A percentile compares a stretch with the other conserved stretches of the same genome.
phyloP scores from a whole-genome alignment of 2,797 vertebrate species.

The Aplochiton taeniatus region DNA sequence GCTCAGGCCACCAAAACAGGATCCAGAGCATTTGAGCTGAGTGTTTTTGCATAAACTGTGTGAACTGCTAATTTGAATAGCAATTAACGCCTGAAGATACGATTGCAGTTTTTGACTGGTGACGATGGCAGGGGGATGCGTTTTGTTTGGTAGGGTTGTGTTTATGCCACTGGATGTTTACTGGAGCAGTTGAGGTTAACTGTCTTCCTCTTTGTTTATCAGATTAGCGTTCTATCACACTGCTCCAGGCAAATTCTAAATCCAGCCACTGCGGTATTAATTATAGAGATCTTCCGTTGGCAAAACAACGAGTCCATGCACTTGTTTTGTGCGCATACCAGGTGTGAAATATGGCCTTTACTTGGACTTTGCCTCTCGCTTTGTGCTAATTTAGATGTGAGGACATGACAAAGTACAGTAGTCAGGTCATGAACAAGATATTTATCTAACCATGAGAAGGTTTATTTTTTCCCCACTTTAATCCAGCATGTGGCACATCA shows the following conservation, averaged over 20 bases:
- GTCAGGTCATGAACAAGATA: not conserved
- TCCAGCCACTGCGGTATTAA: conserved; percentile 58
- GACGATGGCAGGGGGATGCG: conserved; percentile 35
- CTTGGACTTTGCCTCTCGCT: no score
- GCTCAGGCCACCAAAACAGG: not conserved
- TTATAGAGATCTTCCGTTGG: conserved; percentile 48
- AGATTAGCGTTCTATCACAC: conserved; percentile 59
- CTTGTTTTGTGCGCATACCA: not conserved
- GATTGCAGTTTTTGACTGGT: conserved; percentile 50
- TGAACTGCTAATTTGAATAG: not conserved
- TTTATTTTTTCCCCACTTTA: no score
- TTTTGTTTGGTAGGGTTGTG: conserved; percentile 56
- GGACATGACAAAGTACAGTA: not conserved
- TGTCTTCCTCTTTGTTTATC: conserved; percentile 61
- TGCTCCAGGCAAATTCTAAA: conserved; percentile 50
- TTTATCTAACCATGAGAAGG: not conserved
- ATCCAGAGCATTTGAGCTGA: conserved; percentile 6
- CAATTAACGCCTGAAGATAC: conserved; percentile 32
- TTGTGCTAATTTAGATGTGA: no score
- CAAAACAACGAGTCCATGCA: conserved; percentile 18
- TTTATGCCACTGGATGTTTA: conserved; percentile 73
- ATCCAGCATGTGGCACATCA: no score
- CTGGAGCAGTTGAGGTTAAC: conserved; percentile 63
- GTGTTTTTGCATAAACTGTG: conserved; percentile 18
- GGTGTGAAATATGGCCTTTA: no score